Evolutionary conservation across 2,113 vertebrate species (phyloP).

Genomic region (Lepus americanus): DNA sequence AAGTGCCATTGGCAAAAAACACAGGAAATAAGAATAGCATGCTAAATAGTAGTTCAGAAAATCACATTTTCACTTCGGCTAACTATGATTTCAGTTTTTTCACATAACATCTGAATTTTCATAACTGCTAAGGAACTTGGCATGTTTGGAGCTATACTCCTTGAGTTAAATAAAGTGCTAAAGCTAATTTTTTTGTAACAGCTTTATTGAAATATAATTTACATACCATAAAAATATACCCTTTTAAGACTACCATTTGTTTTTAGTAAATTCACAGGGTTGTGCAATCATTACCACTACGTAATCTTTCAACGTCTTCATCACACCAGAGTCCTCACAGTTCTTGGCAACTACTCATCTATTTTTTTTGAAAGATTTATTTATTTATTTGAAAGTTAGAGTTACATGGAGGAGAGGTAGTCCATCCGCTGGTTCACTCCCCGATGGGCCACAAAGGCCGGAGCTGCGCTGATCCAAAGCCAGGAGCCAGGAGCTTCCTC

Average conservation of each 20-base stretch:
- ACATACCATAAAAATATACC: conserved; percentile 29
- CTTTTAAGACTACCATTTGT: background rate
- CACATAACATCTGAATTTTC: conserved; percentile 59
- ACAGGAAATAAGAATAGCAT: conserved; percentile 53
- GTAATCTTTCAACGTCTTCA: background rate
- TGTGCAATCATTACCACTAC: too few species aligned
- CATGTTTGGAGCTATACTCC: conserved; percentile 38
- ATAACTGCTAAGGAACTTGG: conserved; percentile 48
- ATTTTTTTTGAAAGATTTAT: too few species aligned
- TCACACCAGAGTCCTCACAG: background rate
- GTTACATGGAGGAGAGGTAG: too few species aligned
- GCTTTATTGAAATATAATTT: conserved; percentile 59
- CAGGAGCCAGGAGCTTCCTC: too few species aligned
- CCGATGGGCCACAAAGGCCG: too few species aligned
- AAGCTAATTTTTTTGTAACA: conserved; percentile 58
- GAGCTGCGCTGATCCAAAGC: too few species aligned
- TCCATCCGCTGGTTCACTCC: too few species aligned
- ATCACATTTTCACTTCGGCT: conserved; percentile 46
- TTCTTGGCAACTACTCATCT: background rate
- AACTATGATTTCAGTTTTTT: conserved; percentile 41
- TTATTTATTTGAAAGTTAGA: too few species aligned
- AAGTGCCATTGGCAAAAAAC: background rate
- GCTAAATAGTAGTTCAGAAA: conserved; percentile 27
- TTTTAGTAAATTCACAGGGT: too few species aligned
- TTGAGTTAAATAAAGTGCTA: conserved; percentile 60